Evolutionary conservation across 2,797 vertebrate genomes (phyloP).

Genomic region (Cynopterus sphinx): DNA sequence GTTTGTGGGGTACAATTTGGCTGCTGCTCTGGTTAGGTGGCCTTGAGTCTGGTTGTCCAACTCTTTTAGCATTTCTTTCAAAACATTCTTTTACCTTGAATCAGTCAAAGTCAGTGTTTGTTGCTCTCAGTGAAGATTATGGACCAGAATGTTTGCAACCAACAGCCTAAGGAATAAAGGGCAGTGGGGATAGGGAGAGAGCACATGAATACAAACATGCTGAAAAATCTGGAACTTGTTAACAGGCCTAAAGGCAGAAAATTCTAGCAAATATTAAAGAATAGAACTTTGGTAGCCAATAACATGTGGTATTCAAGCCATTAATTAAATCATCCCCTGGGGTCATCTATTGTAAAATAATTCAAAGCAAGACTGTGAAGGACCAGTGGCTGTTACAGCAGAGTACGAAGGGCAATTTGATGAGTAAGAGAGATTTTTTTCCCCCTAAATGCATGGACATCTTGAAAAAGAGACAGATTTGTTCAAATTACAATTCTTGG

Average conservation of each 20-base stretch:
- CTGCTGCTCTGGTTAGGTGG: neutral
- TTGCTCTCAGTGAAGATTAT: neutral
- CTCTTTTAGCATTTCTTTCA: neutral
- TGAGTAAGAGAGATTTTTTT: neutral
- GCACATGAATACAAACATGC: neutral
- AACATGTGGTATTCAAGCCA: neutral
- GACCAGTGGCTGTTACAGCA: neutral
- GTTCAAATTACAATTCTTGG: constrained; percentile 3
- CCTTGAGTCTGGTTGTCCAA: neutral
- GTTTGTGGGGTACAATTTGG: neutral
- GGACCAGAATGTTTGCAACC: neutral
- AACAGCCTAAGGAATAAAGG: constrained; percentile 41
- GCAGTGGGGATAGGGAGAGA: neutral
- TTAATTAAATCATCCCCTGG: constrained; percentile 63
- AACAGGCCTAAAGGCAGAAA: constrained; percentile 25
- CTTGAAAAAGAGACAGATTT: neutral
- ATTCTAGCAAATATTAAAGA: constrained; percentile 34
- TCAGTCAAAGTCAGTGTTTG: neutral
- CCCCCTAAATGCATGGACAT: neutral
- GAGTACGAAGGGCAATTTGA: neutral
- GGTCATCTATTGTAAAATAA: constrained; percentile 39
- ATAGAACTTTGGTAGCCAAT: neutral
- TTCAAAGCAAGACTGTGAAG: constrained; percentile 7
- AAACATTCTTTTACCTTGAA: constrained; percentile 21
- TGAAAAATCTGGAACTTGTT: constrained; percentile 33